Percentiles rank a stretch among this genome's conserved stretches.
These are phyloP conservation scores for Euzetes globulus DNA, from an alignment of 2,888 invertebrate genomes.

Conservation along the genomic window DNA sequence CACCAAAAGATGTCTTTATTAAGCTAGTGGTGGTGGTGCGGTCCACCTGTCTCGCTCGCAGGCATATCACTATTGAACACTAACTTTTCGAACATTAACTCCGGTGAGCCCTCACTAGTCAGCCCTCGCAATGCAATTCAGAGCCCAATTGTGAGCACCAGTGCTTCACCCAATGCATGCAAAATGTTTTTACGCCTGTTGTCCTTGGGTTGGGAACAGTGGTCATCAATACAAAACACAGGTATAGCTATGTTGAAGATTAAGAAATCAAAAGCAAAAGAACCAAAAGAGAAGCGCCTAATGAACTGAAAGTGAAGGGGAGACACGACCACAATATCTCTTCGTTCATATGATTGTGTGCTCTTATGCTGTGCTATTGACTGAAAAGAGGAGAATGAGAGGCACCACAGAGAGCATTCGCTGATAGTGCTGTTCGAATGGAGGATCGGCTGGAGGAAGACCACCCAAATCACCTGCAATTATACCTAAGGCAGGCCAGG, in stretches of 20 bases:
- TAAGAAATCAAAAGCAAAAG: constrained; percentile 19
- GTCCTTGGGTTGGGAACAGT: constrained; percentile 23
- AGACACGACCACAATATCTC: constrained; percentile 22
- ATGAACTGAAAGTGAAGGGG: constrained; percentile 23
- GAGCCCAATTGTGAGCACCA: background rate
- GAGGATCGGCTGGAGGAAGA: constrained; percentile 3
- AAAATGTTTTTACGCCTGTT: constrained; percentile 27
- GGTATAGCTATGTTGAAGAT: constrained; percentile 20
- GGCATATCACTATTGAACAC: constrained; percentile 18
- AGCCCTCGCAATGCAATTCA: background rate
- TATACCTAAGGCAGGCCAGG: constrained; percentile 26
- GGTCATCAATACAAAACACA: constrained; percentile 26
- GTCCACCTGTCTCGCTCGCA: constrained; percentile 23
- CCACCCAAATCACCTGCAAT: constrained; percentile 31
- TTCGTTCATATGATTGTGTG: background rate
- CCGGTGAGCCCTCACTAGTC: background rate
- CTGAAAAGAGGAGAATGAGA: background rate
- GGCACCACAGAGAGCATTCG: constrained; percentile 1
- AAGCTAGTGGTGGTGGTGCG: background rate
- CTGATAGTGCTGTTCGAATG: constrained; percentile 15
- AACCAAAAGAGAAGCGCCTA: constrained; percentile 26
- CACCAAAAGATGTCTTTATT: constrained; percentile 27
- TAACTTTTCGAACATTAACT: constrained; percentile 15
- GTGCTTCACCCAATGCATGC: constrained; percentile 26
- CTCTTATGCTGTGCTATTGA: constrained; percentile 5